These are phyloP conservation scores for Stratiolaelaps scimitus DNA, from an alignment of 1,140 invertebrate genomes.

Conservation along the genomic window DNA sequence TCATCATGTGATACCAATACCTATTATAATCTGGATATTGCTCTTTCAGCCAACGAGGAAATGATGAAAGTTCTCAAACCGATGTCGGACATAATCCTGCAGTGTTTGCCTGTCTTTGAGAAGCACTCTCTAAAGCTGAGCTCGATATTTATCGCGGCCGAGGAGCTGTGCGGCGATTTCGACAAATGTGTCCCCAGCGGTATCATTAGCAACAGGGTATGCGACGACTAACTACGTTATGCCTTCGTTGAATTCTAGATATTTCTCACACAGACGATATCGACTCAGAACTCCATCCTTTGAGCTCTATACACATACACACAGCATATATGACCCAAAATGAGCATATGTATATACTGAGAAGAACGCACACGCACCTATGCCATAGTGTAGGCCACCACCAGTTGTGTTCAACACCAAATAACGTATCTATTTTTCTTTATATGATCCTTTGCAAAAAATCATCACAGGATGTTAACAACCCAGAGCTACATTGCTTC, in stretches of 20 bases:
- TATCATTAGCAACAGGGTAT: not conserved
- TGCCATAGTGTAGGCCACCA: too few relatives aligned
- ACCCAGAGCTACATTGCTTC: not conserved
- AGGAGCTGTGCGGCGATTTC: not conserved
- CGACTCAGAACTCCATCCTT: too few relatives aligned
- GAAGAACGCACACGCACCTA: not conserved
- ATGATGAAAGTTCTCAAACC: constrained; percentile 10
- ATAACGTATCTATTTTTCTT: too few relatives aligned
- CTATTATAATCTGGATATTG: not conserved
- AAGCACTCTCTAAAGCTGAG: not conserved
- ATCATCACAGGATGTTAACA: not conserved
- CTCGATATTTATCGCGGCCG: not conserved
- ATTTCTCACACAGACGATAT: too few relatives aligned
- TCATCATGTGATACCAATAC: too few relatives aligned
- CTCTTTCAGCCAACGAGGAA: constrained; percentile 2
- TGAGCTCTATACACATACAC: too few relatives aligned
- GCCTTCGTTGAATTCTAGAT: too few relatives aligned
- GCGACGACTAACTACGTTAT: too few relatives aligned
- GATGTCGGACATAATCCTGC: not conserved
- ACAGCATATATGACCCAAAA: too few relatives aligned
- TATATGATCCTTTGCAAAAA: too few relatives aligned
- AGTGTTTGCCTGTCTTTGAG: constrained; percentile 8
- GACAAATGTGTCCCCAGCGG: not conserved
- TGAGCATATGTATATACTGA: not conserved
- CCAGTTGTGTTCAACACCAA: too few relatives aligned